Percentiles rank a stretch among this genome's conserved stretches.
Evolutionary conservation across 2,888 invertebrate genomes (phyloP).

Genomic region (Agrotis exclamationis): DNA sequence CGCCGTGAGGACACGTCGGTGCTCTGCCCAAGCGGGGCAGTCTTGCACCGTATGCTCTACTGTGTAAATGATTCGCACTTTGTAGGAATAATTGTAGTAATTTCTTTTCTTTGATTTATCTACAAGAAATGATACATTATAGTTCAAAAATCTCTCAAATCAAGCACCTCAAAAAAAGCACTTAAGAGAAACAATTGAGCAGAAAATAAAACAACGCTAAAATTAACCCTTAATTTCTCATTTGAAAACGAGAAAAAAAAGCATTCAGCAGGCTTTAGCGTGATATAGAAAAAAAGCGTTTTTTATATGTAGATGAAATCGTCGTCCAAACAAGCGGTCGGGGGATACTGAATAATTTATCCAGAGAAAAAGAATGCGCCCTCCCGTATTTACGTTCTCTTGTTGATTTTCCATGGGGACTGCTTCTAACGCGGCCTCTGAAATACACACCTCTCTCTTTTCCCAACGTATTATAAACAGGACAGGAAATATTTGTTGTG

Average conservation of each 20-base stretch:
- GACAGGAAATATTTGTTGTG: constrained; percentile 69
- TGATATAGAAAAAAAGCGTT: constrained; percentile 50
- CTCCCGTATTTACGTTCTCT: constrained; percentile 78
- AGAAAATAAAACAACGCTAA: constrained; percentile 46
- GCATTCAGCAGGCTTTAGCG: constrained; percentile 11
- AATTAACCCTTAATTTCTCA: constrained; percentile 53
- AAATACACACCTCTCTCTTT: constrained; percentile 68
- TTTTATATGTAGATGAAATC: constrained; percentile 77
- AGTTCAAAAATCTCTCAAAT: background rate
- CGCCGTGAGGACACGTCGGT: too few species aligned
- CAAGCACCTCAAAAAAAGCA: constrained; percentile 5
- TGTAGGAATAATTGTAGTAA: too few species aligned
- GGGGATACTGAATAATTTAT: constrained; percentile 83
- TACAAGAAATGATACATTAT: too few species aligned
- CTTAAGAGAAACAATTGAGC: constrained; percentile 19
- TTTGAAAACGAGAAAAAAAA: constrained; percentile 48
- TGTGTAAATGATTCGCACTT: too few species aligned
- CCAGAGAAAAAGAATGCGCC: constrained; percentile 77
- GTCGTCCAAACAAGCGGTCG: constrained; percentile 79
- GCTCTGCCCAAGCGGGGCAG: too few species aligned
- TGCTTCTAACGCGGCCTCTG: constrained; percentile 70
- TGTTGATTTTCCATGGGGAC: constrained; percentile 83
- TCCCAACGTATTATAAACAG: constrained; percentile 57
- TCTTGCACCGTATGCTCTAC: too few species aligned
- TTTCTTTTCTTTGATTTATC: too few species aligned